These are phyloP conservation scores for Amphiduros pacificus DNA, from an alignment of 2,888 invertebrate genomes.

Conservation along the genomic window DNA sequence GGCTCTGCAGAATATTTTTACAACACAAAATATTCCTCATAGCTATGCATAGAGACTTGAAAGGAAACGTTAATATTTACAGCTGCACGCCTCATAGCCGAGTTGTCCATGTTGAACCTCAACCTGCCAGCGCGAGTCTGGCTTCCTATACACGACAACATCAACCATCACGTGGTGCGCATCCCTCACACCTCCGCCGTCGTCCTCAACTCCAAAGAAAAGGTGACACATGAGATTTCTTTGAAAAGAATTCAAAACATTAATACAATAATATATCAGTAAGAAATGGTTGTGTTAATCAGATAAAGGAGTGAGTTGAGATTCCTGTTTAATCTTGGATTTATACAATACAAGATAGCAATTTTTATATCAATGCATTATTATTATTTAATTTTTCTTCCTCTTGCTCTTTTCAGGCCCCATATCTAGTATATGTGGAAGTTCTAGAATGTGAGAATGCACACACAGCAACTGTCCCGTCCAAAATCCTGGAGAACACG, in stretches of 20 bases:
- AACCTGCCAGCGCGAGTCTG: conserved; percentile 97
- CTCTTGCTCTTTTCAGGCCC: conserved; percentile 69
- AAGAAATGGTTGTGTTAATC: too few relatives aligned
- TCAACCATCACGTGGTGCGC: conserved; percentile 85
- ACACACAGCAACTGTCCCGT: conserved; percentile 81
- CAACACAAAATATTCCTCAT: too few relatives aligned
- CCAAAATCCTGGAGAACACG: conserved; percentile 69
- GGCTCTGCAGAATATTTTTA: too few relatives aligned
- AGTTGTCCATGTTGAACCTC: conserved; percentile 88
- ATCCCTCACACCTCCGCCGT: conserved; percentile 97
- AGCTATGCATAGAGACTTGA: too few relatives aligned
- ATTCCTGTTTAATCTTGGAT: too few relatives aligned
- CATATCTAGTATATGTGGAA: conserved; percentile 97
- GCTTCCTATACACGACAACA: conserved; percentile 82
- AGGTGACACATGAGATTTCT: conserved; percentile 66
- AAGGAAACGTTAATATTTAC: too few relatives aligned
- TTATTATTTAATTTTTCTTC: background rate
- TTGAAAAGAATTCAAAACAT: too few relatives aligned
- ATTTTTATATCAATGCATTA: too few relatives aligned
- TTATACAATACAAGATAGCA: too few relatives aligned
- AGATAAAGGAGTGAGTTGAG: too few relatives aligned
- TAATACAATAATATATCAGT: too few relatives aligned
- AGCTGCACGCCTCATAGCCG: conserved; percentile 80
- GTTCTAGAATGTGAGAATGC: conserved; percentile 86
- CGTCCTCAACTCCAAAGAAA: conserved; percentile 97